Conservation (phyloP, 1,140 invertebrate species). For the Sinonovacula constricta region DNA sequence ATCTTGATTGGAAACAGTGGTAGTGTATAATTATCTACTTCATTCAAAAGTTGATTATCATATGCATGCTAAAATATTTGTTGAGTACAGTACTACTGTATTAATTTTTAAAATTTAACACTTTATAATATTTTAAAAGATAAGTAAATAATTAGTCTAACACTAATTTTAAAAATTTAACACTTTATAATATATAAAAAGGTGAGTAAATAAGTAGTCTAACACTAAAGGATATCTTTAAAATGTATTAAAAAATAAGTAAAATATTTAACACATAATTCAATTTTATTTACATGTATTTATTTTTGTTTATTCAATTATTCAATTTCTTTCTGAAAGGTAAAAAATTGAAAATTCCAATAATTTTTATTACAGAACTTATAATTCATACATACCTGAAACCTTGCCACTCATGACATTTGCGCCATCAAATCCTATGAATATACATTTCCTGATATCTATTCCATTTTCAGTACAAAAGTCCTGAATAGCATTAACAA, state of each 20-base stretch:
- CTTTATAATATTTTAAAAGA: too few species aligned
- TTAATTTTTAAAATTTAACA: too few species aligned
- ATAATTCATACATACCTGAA: not conserved
- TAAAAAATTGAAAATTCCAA: too few species aligned
- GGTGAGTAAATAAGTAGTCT: too few species aligned
- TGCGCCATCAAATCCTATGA: constrained; percentile 20
- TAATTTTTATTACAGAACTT: not conserved
- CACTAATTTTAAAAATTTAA: too few species aligned
- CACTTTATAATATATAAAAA: too few species aligned
- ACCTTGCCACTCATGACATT: constrained; percentile 23
- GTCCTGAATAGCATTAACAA: not conserved
- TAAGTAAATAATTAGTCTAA: too few species aligned
- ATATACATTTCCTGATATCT: not conserved
- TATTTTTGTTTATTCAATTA: not conserved
- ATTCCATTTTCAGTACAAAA: not conserved
- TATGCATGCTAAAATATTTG: not conserved
- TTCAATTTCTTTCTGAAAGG: not conserved
- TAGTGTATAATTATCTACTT: not conserved
- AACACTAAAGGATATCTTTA: too few species aligned
- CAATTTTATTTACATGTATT: not conserved
- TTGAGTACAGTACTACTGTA: not conserved
- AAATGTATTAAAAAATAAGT: too few species aligned
- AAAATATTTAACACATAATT: not conserved
- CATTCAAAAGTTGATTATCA: not conserved
- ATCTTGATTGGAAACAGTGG: too few species aligned